phyloP scores from a whole-genome alignment of 2,888 invertebrate genomes.

The Caenorhabditis macrosperma region DNA sequence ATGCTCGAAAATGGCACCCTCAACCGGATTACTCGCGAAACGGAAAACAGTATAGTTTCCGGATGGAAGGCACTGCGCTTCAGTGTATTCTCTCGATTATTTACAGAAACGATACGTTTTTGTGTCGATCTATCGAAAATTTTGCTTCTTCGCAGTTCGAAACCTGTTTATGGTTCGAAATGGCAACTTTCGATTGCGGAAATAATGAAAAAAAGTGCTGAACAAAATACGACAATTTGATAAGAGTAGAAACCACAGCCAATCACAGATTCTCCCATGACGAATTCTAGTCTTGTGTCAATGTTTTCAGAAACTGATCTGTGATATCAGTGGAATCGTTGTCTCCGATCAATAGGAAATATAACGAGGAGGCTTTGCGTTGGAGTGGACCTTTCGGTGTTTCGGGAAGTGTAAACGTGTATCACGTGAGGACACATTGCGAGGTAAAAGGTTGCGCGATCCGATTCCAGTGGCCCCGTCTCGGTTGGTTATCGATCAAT shows the following conservation, averaged over 20 bases:
- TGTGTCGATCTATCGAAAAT: not conserved
- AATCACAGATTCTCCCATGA: no score
- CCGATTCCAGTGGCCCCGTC: not conserved
- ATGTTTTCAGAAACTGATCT: not conserved
- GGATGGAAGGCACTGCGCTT: not conserved
- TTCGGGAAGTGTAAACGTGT: not conserved
- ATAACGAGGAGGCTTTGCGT: no score
- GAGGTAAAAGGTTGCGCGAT: not conserved
- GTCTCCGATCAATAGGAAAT: no score
- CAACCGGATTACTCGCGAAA: not conserved
- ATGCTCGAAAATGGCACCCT: not conserved
- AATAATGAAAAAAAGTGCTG: not conserved
- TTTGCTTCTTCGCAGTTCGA: no score
- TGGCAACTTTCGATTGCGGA: no score
- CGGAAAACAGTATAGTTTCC: constrained; percentile 14
- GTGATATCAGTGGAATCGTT: not conserved
- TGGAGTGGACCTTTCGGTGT: no score
- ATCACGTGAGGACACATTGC: not conserved
- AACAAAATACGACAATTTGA: no score
- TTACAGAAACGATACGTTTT: no score
- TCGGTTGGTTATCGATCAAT: constrained; percentile 19
- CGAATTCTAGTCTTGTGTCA: not conserved
- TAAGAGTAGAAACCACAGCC: no score
- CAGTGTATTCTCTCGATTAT: no score
- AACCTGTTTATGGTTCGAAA: no score